Percentiles rank a stretch among this genome's conserved stretches.
Conservation (phyloP, 2,113 vertebrate species). For the Apistogramma diplotaenia region DNA sequence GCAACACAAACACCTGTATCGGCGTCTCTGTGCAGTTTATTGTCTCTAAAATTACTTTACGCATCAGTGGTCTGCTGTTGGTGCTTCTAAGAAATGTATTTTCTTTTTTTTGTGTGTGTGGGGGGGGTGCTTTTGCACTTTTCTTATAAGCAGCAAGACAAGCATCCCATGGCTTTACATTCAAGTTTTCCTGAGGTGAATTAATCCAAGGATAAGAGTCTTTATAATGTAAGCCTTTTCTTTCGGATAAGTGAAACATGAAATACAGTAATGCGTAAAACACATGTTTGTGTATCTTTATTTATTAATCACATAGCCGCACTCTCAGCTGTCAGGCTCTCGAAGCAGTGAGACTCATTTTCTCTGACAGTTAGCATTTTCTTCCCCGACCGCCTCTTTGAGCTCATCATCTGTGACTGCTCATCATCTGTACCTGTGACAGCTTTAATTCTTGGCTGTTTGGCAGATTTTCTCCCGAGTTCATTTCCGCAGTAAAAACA, state of each 20-base stretch:
- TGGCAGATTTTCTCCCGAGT: constrained; percentile 5
- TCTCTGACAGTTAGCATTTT: constrained; percentile 35
- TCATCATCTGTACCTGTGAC: constrained; percentile 30
- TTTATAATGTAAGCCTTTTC: constrained; percentile 3
- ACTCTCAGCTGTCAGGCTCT: constrained; percentile 4
- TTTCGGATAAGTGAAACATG: constrained; percentile 12
- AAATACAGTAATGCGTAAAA: neutral
- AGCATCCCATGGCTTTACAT: neutral
- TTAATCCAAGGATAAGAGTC: constrained; percentile 14
- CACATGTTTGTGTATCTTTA: constrained; percentile 6
- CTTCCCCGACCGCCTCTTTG: neutral
- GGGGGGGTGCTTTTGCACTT: neutral
- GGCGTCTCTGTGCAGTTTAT: neutral
- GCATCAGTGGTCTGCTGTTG: neutral
- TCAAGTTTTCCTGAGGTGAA: neutral
- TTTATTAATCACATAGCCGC: constrained; percentile 25
- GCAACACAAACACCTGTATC: neutral
- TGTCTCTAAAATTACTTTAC: neutral
- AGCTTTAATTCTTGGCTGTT: constrained; percentile 19
- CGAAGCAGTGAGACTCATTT: constrained; percentile 22
- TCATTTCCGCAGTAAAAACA: neutral
- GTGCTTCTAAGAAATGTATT: neutral
- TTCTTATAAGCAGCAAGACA: neutral
- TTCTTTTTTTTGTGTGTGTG: neutral
- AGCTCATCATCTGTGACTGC: constrained; percentile 23